Conservation (phyloP, 2,888 invertebrate genomes). For the Graphium colonna region DNA sequence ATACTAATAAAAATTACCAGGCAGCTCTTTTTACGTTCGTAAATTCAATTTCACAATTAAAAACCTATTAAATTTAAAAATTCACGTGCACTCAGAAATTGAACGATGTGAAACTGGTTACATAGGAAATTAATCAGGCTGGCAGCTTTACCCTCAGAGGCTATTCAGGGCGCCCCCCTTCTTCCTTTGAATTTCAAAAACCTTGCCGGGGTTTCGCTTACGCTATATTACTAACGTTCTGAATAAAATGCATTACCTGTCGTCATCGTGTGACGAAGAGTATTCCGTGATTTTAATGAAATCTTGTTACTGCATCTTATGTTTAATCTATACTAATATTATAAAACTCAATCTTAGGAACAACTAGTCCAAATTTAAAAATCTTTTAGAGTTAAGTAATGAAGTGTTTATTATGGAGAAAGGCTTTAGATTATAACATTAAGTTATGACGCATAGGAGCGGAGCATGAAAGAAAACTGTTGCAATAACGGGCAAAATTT, state of each 20-base stretch:
- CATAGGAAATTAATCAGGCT: slow-evolving; percentile 16
- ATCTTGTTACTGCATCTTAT: no score
- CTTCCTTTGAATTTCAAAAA: slow-evolving; percentile 26
- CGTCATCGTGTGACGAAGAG: background rate
- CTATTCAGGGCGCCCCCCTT: slow-evolving; percentile 23
- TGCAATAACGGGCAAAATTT: no score
- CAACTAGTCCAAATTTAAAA: no score
- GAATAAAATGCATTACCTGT: slow-evolving; percentile 6
- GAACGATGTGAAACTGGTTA: slow-evolving; percentile 10
- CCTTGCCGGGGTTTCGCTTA: slow-evolving; percentile 12
- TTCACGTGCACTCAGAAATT: slow-evolving; percentile 11
- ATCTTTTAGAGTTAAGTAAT: no score
- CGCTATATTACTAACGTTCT: slow-evolving; percentile 2
- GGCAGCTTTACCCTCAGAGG: slow-evolving; percentile 17
- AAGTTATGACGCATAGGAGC: no score
- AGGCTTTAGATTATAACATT: no score
- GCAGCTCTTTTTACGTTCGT: no score
- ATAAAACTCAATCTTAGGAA: no score
- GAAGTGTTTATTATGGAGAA: no score
- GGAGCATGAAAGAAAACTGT: no score
- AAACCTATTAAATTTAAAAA: background rate
- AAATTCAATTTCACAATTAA: background rate
- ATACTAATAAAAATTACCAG: no score
- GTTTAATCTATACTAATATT: no score
- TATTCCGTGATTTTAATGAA: background rate